Evolutionary conservation across 2,797 vertebrate genomes (phyloP).

Genomic region (Siniperca obscura): DNA sequence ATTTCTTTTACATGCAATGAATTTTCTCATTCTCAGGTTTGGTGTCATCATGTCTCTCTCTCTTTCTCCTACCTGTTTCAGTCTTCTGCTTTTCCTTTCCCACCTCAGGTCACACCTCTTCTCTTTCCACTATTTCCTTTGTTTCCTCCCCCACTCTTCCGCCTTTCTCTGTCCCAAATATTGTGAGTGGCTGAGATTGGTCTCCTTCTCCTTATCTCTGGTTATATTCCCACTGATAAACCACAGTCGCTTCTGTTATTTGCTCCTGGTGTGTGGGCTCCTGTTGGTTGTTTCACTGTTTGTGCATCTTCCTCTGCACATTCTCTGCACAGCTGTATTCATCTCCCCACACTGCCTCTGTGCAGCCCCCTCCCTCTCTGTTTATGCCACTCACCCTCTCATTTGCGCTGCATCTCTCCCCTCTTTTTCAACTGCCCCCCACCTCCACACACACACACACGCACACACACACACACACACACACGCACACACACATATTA

Average conservation of each 20-base stretch:
- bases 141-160: slow-evolving; percentile 52
- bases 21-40: slow-evolving; percentile 5
- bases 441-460: slow-evolving; percentile 8
- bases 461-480: background rate
- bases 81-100: slow-evolving; percentile 28
- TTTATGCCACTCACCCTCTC: slow-evolving; percentile 59
- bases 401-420: slow-evolving; percentile 46
- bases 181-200: slow-evolving; percentile 36
- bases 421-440: slow-evolving; percentile 10
- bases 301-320: slow-evolving; percentile 74
- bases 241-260: slow-evolving; percentile 31
- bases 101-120: slow-evolving; percentile 57
- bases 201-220: slow-evolving; percentile 43
- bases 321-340: slow-evolving; percentile 87
- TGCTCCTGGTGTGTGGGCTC: slow-evolving; percentile 40
- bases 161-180: slow-evolving; percentile 33
- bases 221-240: slow-evolving; percentile 55
- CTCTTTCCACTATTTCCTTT: slow-evolving; percentile 58
- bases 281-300: slow-evolving; percentile 59
- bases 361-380: slow-evolving; percentile 47
- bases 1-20: background rate
- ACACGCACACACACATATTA: slow-evolving; percentile 8
- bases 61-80: slow-evolving; percentile 72
- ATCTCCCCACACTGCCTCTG: slow-evolving; percentile 67
- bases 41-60: background rate